Evolutionary conservation across 30 jellyfish, hydroid and myxozoan species (phyloP), one percentile per base, ranked within the genome.

Genomic region (Nemopilema nomurai): DNA sequence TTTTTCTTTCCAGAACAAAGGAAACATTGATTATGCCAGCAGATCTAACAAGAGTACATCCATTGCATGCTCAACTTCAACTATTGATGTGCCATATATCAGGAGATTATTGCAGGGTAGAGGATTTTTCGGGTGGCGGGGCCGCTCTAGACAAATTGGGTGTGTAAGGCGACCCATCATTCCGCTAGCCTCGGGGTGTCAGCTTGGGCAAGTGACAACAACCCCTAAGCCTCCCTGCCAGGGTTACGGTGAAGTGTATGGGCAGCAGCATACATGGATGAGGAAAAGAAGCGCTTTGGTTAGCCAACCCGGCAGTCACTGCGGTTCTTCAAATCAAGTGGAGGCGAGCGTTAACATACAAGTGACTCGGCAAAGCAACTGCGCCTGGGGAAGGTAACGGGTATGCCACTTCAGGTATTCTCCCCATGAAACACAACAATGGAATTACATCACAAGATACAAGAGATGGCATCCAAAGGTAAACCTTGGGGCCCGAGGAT

Each of bases 1-100:
- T 52, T 51, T 17, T 76, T 16, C 23, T 76, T 20, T 62, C 85
- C n/a, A 52, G 75, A 53, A 26, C 21, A 13, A 65, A 27, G 27
- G 71, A 79, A 8, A 67, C 64, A 21, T 23, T 79, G 51, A 18
- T 0, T 22, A 66, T 79, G 26, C 89, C 89, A 67, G 67, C 69
- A 23, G 80, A 79, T n/a, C 69, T 77, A 20, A 62, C 75, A 28
- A 27, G 25, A 33, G 51, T 79, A 1, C 90, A 68, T 51, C 74
- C 65, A 23, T 24, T 81, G 29, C 76, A 69, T 21, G 51, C 51
- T 6, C 67, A 53, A 49, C 62, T 81, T 71, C 65, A 69, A 28
- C 62, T 67, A 18, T n/a, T 81, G 74, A 28, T 81, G 26, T 81
- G 90, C 83, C 90, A 31, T 81, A n/a, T 81, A 31, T 81, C 84